Percentiles rank a stretch among this genome's conserved stretches.
Evolutionary conservation across 2,113 vertebrate genomes (phyloP).

Genomic region (Brachyhypopomus occidentalis): DNA sequence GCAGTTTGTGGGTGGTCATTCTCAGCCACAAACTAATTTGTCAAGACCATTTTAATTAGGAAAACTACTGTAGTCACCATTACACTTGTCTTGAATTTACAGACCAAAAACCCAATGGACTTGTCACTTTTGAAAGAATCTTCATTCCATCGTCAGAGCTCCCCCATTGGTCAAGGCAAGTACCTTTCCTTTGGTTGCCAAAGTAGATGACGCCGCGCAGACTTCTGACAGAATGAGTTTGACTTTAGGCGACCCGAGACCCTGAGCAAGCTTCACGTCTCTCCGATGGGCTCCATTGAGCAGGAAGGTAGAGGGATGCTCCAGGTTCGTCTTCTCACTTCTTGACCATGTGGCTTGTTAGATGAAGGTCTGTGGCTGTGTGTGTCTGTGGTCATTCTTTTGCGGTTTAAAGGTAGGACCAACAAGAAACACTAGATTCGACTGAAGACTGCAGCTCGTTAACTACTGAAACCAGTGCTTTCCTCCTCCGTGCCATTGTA

Average conservation of each 20-base stretch:
- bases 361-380: not conserved
- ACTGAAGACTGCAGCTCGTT: no score
- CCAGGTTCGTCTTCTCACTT: constrained; percentile 62
- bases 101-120: constrained; percentile 50
- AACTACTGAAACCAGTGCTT: not conserved
- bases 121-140: constrained; percentile 73
- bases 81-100: not conserved
- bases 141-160: fast-evolving
- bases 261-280: constrained; percentile 61
- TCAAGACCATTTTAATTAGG: no score
- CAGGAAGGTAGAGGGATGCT: constrained; percentile 62
- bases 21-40: no score
- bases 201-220: not conserved
- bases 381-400: no score
- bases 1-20: not conserved
- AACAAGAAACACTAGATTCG: no score
- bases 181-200: not conserved
- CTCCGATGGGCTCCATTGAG: constrained; percentile 66
- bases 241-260: constrained; percentile 46
- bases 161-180: constrained; percentile 59
- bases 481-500: not conserved
- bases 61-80: no score
- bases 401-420: no score
- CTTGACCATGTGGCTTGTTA: not conserved
- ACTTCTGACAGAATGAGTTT: not conserved